Percentiles rank a stretch among this genome's conserved stretches.
Conservation (phyloP, 2,113 vertebrate genomes). For the Salvelinus alpinus region DNA sequence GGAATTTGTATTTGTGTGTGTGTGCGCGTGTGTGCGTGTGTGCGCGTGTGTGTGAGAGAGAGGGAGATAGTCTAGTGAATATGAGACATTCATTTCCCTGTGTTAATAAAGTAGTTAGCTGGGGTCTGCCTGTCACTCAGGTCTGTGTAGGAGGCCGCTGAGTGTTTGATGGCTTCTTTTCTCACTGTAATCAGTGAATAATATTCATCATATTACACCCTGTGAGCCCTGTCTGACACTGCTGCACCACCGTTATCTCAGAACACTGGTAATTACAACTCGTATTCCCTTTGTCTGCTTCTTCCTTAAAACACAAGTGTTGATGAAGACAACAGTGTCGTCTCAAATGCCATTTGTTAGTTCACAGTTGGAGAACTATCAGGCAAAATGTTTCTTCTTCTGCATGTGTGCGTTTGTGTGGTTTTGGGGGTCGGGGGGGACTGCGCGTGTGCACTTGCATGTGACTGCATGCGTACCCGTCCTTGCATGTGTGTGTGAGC, state of each 20-base stretch:
- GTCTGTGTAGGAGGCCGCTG: slow-evolving; percentile 52
- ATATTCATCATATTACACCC: slow-evolving; percentile 83
- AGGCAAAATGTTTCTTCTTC: no score
- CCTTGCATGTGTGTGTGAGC: not conserved
- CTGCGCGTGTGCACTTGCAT: no score
- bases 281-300: no score
- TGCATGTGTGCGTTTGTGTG: not conserved
- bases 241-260: not conserved
- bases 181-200: slow-evolving; percentile 89
- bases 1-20: slow-evolving; percentile 44
- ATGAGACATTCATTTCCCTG: no score
- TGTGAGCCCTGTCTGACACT: slow-evolving; percentile 33
- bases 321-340: no score
- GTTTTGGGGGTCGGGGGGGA: no score
- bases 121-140: slow-evolving; percentile 79
- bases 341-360: no score
- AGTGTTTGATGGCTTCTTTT: slow-evolving; percentile 79
- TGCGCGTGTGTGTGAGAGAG: not conserved
- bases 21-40: no score
- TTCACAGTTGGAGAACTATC: no score
- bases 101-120: slow-evolving; percentile 39
- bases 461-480: no score
- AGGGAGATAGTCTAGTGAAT: no score
- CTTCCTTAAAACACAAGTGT: no score
- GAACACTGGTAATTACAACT: not conserved